These are phyloP conservation scores for Fukomys damarensis DNA, from an alignment of 2,113 vertebrate species.

Conservation along the genomic window DNA sequence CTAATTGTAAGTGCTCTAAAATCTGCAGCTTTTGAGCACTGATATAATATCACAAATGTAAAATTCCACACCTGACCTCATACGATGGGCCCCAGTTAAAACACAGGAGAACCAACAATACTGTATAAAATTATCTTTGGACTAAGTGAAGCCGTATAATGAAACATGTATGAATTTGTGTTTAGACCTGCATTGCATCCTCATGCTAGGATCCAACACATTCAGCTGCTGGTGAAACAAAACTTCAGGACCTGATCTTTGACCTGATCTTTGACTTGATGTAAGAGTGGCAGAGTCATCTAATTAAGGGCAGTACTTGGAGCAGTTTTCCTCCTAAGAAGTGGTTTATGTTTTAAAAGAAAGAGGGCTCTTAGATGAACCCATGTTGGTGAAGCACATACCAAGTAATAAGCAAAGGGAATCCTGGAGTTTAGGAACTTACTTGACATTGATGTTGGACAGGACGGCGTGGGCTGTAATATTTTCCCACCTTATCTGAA, in stretches of 20 bases:
- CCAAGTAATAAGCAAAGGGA: background rate
- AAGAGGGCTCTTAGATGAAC: background rate
- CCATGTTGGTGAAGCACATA: background rate
- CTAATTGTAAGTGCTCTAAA: background rate
- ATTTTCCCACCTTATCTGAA: background rate
- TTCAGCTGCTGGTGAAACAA: background rate
- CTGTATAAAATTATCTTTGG: background rate
- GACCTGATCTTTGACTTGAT: too few relatives aligned
- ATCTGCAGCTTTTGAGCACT: background rate
- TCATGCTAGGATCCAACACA: background rate
- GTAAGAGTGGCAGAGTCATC: background rate
- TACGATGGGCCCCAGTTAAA: background rate
- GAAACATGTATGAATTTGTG: background rate
- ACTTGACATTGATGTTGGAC: background rate
- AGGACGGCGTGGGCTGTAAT: background rate
- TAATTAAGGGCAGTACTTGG: background rate
- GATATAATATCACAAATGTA: background rate
- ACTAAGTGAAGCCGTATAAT: background rate
- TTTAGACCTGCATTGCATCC: background rate
- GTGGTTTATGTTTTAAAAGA: background rate
- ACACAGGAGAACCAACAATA: background rate
- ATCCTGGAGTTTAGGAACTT: background rate
- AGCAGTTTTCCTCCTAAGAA: background rate
- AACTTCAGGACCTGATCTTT: background rate
- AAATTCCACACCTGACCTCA: background rate